Evolutionary conservation across 2,113 vertebrate species (phyloP).

Genomic region (Antennarius striatus): DNA sequence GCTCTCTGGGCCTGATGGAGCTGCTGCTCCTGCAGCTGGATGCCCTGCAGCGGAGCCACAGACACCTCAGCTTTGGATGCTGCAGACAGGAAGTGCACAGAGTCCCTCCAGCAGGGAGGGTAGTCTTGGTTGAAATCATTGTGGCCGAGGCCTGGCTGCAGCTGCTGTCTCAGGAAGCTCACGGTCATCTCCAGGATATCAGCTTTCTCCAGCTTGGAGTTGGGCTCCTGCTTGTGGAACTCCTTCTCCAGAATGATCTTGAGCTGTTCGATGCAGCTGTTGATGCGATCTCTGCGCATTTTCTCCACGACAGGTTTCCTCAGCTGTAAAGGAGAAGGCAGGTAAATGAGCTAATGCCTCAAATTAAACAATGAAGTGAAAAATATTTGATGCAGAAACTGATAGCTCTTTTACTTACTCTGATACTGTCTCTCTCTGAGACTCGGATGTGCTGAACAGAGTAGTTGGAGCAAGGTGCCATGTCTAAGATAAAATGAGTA

Average conservation of each 20-base stretch:
- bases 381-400: neutral
- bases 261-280: constrained; percentile 84
- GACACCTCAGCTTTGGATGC: constrained; percentile 66
- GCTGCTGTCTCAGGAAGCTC: constrained; percentile 84
- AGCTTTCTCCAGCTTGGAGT: constrained; percentile 88
- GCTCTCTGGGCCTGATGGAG: constrained; percentile 47
- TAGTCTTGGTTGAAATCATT: constrained; percentile 79
- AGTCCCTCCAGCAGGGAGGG: constrained; percentile 83
- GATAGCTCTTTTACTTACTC: constrained; percentile 51
- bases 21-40: constrained; percentile 57
- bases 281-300: constrained; percentile 86
- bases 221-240: constrained; percentile 85
- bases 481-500: constrained; percentile 46
- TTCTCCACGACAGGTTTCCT: constrained; percentile 90
- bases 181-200: constrained; percentile 89
- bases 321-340: constrained; percentile 69
- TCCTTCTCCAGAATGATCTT: constrained; percentile 86
- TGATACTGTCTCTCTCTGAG: constrained; percentile 67
- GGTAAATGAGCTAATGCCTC: constrained; percentile 16
- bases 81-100: constrained; percentile 79
- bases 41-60: constrained; percentile 39
- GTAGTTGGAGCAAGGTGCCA: constrained; percentile 68
- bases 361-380: neutral
- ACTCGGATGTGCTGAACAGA: constrained; percentile 54
- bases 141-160: constrained; percentile 57